A percentile compares a stretch with the other conserved stretches of the same genome.
These are phyloP conservation scores for Geodia barretti DNA, from an alignment of 37 sponge, comb jelly and placozoan genomes.

Conservation along the genomic window DNA sequence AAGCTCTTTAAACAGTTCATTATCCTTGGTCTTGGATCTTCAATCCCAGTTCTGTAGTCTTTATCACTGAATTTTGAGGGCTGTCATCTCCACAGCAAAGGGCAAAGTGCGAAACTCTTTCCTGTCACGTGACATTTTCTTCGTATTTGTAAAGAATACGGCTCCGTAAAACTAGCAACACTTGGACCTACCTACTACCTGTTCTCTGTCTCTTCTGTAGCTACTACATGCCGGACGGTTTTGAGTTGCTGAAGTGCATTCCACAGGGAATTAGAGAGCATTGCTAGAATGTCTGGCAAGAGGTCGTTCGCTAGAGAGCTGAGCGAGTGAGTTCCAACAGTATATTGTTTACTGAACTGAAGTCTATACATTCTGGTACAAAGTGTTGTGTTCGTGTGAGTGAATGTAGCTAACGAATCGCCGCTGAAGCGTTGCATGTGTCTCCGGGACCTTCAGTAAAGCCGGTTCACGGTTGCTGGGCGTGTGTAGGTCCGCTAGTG, in stretches of 20 bases:
- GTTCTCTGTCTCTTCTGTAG: not conserved
- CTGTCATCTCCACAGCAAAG: not conserved
- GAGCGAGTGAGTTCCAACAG: constrained; percentile 40
- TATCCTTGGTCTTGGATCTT: not conserved
- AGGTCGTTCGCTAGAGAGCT: constrained; percentile 39
- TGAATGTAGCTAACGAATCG: too few relatives aligned
- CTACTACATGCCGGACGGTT: too few relatives aligned
- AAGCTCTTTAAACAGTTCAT: not conserved
- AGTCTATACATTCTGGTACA: not conserved
- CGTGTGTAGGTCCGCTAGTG: too few relatives aligned
- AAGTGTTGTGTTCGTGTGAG: too few relatives aligned
- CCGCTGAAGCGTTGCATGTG: too few relatives aligned
- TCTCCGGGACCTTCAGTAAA: too few relatives aligned
- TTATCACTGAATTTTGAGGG: too few relatives aligned
- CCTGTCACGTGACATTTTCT: not conserved
- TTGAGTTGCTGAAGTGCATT: constrained; percentile 2
- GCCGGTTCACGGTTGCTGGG: too few relatives aligned
- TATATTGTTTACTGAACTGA: not conserved
- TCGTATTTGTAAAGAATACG: not conserved
- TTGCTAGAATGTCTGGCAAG: not conserved
- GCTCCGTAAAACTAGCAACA: not conserved
- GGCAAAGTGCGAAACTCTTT: not conserved
- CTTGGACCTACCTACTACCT: not conserved
- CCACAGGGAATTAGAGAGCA: not conserved
- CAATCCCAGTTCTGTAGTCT: not conserved